Percentiles rank a stretch among this genome's conserved stretches.
Evolutionary conservation across 92 coral and sea anemone species (phyloP).

Genomic region (Virgularia gustaviana): DNA sequence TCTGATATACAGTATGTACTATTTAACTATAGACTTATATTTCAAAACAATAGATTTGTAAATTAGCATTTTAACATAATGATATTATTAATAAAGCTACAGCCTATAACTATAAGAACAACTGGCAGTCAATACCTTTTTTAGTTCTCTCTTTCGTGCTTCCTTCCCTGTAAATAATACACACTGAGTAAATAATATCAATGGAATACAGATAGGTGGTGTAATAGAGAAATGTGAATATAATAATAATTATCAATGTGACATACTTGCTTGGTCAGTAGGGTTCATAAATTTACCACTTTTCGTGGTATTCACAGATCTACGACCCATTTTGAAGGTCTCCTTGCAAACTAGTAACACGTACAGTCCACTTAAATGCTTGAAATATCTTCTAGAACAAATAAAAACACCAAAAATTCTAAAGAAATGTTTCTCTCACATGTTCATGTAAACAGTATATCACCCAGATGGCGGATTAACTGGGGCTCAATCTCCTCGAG

Average conservation of each 20-base stretch:
- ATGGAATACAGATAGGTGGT: background rate
- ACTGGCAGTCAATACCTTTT: too few relatives aligned
- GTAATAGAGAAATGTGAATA: too few relatives aligned
- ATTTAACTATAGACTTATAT: too few relatives aligned
- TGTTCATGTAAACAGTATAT: background rate
- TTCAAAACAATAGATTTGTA: too few relatives aligned
- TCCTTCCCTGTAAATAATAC: constrained; percentile 68
- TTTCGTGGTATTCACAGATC: constrained; percentile 92
- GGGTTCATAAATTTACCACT: constrained; percentile 99
- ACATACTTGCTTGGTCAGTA: constrained; percentile 98
- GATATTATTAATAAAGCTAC: too few relatives aligned
- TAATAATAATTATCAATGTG: too few relatives aligned
- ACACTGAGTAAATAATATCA: background rate
- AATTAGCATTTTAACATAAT: too few relatives aligned
- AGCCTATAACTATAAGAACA: too few relatives aligned
- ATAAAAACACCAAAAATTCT: too few relatives aligned
- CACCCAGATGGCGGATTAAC: background rate
- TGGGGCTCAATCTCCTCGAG: background rate
- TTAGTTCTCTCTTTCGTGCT: constrained; percentile 87
- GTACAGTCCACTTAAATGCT: background rate
- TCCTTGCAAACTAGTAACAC: background rate
- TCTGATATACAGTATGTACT: too few relatives aligned
- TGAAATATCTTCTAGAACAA: background rate
- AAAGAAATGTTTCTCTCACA: background rate
- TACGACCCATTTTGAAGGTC: constrained; percentile 79